Evolutionary conservation across 2,113 vertebrate genomes (phyloP).

Genomic region (Nothobranchius furzeri): DNA sequence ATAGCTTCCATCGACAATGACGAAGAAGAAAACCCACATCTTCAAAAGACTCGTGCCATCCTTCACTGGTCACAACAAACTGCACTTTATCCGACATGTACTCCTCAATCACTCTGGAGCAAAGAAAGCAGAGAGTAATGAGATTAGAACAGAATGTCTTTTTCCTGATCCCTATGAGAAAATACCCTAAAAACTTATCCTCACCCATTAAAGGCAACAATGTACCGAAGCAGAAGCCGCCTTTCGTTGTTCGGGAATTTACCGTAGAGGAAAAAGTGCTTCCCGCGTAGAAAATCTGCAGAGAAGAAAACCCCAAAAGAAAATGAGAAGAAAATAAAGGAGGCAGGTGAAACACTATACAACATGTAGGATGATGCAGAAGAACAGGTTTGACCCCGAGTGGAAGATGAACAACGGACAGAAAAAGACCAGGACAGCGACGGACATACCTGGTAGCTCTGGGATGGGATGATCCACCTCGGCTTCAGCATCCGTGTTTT

Average conservation of each 20-base stretch:
- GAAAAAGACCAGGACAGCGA: not conserved
- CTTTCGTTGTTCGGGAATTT: conserved; percentile 86
- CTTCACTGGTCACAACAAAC: conserved; percentile 89
- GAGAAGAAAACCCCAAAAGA: conserved; percentile 10
- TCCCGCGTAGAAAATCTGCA: conserved; percentile 86
- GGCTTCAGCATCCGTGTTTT: conserved; percentile 87
- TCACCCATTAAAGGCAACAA: conserved; percentile 90
- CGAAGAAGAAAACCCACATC: conserved; percentile 79
- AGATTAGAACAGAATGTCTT: not conserved
- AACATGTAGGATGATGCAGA: not conserved
- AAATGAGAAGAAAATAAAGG: not conserved
- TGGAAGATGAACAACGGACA: not conserved
- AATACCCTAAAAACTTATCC: conserved; percentile 15
- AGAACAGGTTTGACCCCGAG: not conserved
- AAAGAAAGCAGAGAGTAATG: not conserved
- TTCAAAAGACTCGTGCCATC: conserved; percentile 90
- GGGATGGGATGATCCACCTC: conserved; percentile 82
- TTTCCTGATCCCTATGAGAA: too few relatives aligned
- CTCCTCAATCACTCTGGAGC: conserved; percentile 83
- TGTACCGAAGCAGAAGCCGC: conserved; percentile 84
- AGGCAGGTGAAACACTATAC: not conserved
- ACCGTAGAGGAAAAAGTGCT: conserved; percentile 88
- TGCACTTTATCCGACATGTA: conserved; percentile 91
- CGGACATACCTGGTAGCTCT: conserved; percentile 80
- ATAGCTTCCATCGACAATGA: not conserved